Conservation (phyloP, 2,888 invertebrate genomes). For the Branchipolynoe longqiensis region DNA sequence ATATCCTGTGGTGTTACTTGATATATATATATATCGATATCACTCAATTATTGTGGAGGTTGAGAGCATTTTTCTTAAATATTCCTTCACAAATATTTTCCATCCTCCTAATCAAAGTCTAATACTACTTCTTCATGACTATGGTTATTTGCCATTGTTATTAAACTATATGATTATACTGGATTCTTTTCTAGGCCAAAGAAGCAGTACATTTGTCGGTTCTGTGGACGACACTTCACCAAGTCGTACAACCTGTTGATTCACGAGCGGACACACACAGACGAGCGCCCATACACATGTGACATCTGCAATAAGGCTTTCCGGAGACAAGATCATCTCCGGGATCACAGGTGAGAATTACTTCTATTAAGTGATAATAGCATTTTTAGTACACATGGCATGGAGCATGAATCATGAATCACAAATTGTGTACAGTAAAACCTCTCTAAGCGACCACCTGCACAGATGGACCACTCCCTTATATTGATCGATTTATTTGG, state of each 20-base stretch:
- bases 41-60: neutral
- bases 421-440: no score
- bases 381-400: no score
- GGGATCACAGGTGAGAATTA: slow-evolving; percentile 83
- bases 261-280: slow-evolving; percentile 98
- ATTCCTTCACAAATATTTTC: neutral
- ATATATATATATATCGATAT: neutral
- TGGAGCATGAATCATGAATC: no score
- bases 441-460: no score
- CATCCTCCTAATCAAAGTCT: neutral
- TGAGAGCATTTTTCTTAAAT: neutral
- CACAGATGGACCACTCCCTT: no score
- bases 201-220: slow-evolving; percentile 99
- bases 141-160: neutral
- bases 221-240: slow-evolving; percentile 98
- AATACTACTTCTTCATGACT: neutral
- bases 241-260: slow-evolving; percentile 98
- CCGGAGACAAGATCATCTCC: slow-evolving; percentile 92
- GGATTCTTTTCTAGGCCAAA: slow-evolving; percentile 83
- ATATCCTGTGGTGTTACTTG: no score
- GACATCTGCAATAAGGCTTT: slow-evolving; percentile 99
- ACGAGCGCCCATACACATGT: slow-evolving; percentile 98
- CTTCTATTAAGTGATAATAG: neutral
- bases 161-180: neutral
- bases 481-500: no score